Evolutionary conservation across 1,140 invertebrate species (phyloP), one percentile per base, ranked within the genome.

Genomic region (Zaprionus kolodkinae): DNA sequence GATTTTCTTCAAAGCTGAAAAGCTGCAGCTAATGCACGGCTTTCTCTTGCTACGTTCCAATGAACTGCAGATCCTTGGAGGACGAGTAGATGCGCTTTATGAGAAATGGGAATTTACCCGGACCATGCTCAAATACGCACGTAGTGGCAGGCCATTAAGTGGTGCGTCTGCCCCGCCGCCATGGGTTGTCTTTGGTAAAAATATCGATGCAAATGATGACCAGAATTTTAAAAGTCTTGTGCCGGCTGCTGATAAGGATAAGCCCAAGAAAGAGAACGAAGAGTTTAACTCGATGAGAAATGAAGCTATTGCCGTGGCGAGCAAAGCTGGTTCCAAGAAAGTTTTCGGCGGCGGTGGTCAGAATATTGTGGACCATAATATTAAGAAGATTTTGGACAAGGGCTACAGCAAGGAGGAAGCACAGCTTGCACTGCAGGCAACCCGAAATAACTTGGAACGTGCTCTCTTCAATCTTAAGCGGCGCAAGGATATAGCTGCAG

Each of bases 81-180:
- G 97, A 52, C 95, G 95, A 78, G 97, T 99, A 0, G 93, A 95
- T n/a, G 94, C 94, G 76, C 93, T 99, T 80, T 95, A 97, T 70
- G 97, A 98, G 86, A 98, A 97, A 92, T 98, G 97, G 97, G 96
- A 98, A 92, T 91, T 98, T 25, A 96, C 97, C 77, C 95, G 96
- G 92, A 96, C 95, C 93, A 93, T 98, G 64, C 95, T 96, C 4
- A 95, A 95, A 75, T 96, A 96, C 81, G 96, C 94, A 74, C 94
- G 95, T 93, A 94, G 94, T 93, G 94, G 94, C 43, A 93, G 93
- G 7, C 92, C 93, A 12, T 12, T 74, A 77, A 94, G 94, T 43
- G 95, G 96, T 83, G 95, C 96, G 72, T 95, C 96, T 2, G 96
- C 96, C n/a, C 97, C 97, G 45, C 96, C 96, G 50, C 96, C 96